Conservation (phyloP, 2,113 vertebrate genomes). For the Danio rerio region DNA sequence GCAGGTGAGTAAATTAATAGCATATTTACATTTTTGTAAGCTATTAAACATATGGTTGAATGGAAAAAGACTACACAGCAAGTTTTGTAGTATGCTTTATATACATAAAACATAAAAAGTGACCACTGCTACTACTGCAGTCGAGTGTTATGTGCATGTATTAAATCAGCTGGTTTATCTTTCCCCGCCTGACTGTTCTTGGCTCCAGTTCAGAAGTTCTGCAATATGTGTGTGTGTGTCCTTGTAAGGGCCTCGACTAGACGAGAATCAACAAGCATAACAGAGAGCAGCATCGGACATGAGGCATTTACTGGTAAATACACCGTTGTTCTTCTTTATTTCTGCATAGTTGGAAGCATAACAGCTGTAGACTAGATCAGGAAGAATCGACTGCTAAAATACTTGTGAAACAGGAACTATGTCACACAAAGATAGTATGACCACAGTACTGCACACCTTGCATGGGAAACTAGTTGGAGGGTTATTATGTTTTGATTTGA, state of each 20-base stretch:
- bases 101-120: not conserved
- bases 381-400: not conserved
- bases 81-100: not conserved
- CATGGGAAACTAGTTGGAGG: not conserved
- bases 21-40: too few species aligned
- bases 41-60: too few species aligned
- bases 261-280: constrained; percentile 44
- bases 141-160: not conserved
- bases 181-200: constrained; percentile 66
- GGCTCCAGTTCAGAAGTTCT: constrained; percentile 64
- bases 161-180: constrained; percentile 53
- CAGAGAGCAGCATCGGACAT: constrained; percentile 57
- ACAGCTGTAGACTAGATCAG: not conserved
- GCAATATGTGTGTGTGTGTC: constrained; percentile 48
- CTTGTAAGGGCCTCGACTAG: constrained; percentile 58
- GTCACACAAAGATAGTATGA: constrained; percentile 19
- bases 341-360: not conserved
- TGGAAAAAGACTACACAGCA: too few species aligned
- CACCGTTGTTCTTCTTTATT: not conserved
- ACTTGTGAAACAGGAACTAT: constrained; percentile 11
- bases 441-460: not conserved
- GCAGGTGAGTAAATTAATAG: too few species aligned
- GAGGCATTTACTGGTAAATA: constrained; percentile 74
- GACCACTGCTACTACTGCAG: not conserved
- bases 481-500: not conserved